phyloP scores from a whole-genome alignment of 2,888 invertebrate genomes.

The Gandaritis pyraliata region DNA sequence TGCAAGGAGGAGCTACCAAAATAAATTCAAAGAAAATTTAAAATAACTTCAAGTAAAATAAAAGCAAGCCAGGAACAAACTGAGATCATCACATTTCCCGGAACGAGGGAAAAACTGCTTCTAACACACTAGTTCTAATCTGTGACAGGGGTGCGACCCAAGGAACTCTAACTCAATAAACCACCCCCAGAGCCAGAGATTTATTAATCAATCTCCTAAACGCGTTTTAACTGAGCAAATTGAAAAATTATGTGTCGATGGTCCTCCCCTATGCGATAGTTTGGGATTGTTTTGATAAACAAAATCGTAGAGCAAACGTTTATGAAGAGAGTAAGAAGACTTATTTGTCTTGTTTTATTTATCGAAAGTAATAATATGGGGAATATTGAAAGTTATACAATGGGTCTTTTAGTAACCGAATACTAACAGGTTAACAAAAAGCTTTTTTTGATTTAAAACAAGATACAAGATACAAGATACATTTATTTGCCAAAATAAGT shows the following conservation, averaged over 20 bases:
- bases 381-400: too few relatives aligned
- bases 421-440: too few relatives aligned
- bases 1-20: too few relatives aligned
- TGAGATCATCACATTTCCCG: conserved; percentile 42
- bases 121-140: conserved; percentile 19
- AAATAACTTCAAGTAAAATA: conserved; percentile 6
- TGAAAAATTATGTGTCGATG: conserved; percentile 77
- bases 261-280: conserved; percentile 41
- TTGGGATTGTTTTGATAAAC: conserved; percentile 41
- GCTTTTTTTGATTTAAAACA: too few relatives aligned
- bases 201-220: conserved; percentile 82
- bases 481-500: too few relatives aligned
- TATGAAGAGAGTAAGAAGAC: background rate
- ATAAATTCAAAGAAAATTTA: background rate
- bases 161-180: conserved; percentile 70
- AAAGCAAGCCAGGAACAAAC: conserved; percentile 21
- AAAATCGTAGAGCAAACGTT: conserved; percentile 5
- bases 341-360: background rate
- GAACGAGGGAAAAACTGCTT: conserved; percentile 21
- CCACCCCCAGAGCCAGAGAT: conserved; percentile 69
- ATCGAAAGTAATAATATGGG: too few relatives aligned
- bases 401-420: too few relatives aligned
- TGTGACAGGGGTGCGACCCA: conserved; percentile 37
- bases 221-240: conserved; percentile 76
- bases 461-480: too few relatives aligned